phyloP scores from a whole-genome alignment of 2,797 vertebrate species.

The Falco concolor region DNA sequence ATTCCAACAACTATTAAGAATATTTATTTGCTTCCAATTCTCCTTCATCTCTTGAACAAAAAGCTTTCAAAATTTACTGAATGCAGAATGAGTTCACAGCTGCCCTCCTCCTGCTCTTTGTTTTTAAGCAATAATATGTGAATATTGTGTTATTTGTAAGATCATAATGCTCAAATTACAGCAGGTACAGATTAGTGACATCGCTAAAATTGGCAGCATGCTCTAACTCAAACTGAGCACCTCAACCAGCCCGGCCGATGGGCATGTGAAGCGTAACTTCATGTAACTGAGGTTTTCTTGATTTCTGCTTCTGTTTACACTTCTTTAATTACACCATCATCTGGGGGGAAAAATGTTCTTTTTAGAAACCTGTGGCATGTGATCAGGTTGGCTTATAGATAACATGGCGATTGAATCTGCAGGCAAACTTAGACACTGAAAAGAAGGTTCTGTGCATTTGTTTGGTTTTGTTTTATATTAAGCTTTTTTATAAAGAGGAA shows the following conservation, averaged over 20 bases:
- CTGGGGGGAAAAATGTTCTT: not conserved
- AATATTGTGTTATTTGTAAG: not conserved
- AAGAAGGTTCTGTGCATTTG: not conserved
- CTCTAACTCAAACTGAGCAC: not conserved
- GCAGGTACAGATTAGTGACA: not conserved
- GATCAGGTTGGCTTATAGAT: not conserved
- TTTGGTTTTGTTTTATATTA: not conserved
- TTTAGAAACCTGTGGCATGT: not conserved
- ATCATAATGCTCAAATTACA: not conserved
- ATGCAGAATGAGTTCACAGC: slow-evolving; percentile 4
- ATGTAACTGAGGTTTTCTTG: not conserved
- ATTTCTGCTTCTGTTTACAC: not conserved
- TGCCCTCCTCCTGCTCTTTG: not conserved
- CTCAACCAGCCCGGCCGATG: fast-evolving
- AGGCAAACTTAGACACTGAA: not conserved
- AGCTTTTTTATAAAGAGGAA: not conserved
- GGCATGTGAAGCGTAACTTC: not conserved
- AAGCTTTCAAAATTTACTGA: slow-evolving; percentile 2
- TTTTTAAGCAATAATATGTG: not conserved
- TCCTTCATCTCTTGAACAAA: slow-evolving; percentile 49
- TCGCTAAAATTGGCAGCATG: fast-evolving
- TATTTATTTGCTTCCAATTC: slow-evolving; percentile 51
- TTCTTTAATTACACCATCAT: not conserved
- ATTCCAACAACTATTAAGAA: slow-evolving; percentile 49
- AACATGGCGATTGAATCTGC: not conserved